Conservation (phyloP, 2,888 invertebrate genomes). For the Leucozona laternaria region DNA sequence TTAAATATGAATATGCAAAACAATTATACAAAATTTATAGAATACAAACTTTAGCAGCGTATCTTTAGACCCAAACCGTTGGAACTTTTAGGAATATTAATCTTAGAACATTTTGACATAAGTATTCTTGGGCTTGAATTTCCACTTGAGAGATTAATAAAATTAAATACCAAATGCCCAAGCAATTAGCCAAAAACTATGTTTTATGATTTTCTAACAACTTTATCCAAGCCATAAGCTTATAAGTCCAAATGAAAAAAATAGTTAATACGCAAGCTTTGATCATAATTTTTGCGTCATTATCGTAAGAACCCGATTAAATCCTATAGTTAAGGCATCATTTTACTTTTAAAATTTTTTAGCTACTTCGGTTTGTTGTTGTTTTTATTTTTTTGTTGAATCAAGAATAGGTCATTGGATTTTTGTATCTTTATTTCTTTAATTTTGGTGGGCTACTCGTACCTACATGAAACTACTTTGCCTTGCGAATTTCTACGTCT, state of each 20-base stretch:
- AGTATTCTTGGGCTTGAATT: slow-evolving; percentile 3
- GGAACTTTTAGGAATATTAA: neutral
- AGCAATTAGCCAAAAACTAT: slow-evolving; percentile 42
- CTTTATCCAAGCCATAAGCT: slow-evolving; percentile 7
- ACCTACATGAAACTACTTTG: neutral
- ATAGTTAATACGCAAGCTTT: neutral
- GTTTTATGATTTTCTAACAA: slow-evolving; percentile 26
- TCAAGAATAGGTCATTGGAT: slow-evolving; percentile 65
- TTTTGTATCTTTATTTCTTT: slow-evolving; percentile 9
- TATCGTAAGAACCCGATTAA: neutral
- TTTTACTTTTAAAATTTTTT: slow-evolving; percentile 18
- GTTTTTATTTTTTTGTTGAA: neutral
- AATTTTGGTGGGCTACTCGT: slow-evolving; percentile 13
- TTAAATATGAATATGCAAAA: slow-evolving; percentile 23
- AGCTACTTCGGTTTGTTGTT: neutral
- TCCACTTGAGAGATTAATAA: slow-evolving; percentile 61
- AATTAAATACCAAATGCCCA: slow-evolving; percentile 45
- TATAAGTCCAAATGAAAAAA: slow-evolving; percentile 2
- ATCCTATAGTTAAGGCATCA: slow-evolving; percentile 20
- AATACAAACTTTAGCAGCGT: neutral
- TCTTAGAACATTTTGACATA: slow-evolving; percentile 5
- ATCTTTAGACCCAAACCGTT: neutral
- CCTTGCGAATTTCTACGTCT: slow-evolving; percentile 32
- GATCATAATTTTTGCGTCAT: slow-evolving; percentile 18
- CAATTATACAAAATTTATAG: neutral